Conservation (phyloP, 2,797 vertebrate genomes). For the Podargus strigoides region DNA sequence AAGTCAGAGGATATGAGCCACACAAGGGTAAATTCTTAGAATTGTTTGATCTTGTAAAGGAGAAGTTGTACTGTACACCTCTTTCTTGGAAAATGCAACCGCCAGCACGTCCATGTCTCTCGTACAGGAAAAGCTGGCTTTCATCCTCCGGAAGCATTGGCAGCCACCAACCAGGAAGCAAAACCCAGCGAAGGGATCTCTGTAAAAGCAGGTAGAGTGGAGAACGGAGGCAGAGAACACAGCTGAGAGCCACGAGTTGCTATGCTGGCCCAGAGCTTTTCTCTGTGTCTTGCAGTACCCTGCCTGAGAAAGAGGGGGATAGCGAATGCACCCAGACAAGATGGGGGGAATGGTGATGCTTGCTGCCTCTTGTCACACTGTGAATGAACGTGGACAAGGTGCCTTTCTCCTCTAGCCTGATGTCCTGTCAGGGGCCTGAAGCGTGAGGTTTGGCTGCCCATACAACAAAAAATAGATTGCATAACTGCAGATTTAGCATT, state of each 20-base stretch:
- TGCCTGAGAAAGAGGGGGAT: neutral
- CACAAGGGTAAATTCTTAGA: constrained; percentile 61
- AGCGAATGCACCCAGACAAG: neutral
- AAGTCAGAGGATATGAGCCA: constrained; percentile 41
- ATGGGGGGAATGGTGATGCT: neutral
- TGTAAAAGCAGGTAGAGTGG: constrained; percentile 17
- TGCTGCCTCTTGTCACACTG: neutral
- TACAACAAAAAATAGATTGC: neutral
- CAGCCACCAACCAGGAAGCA: constrained; percentile 21
- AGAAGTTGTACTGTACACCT: constrained; percentile 55
- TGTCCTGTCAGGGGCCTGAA: neutral
- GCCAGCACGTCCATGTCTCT: constrained; percentile 38
- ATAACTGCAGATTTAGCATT: constrained; percentile 22
- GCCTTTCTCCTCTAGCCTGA: neutral
- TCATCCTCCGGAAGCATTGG: constrained; percentile 5
- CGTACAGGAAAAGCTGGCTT: constrained; percentile 30
- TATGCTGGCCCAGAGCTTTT: neutral
- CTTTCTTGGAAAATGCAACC: constrained; percentile 62
- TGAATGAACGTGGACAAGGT: neutral
- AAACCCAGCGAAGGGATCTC: neutral
- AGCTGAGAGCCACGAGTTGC: neutral
- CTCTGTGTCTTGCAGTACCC: fast-evolving
- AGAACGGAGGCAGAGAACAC: neutral
- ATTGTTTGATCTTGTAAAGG: constrained; percentile 59
- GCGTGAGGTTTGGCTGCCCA: neutral